phyloP scores from a whole-genome alignment of 1,140 invertebrate genomes.

The Chironomus striatipennis region DNA sequence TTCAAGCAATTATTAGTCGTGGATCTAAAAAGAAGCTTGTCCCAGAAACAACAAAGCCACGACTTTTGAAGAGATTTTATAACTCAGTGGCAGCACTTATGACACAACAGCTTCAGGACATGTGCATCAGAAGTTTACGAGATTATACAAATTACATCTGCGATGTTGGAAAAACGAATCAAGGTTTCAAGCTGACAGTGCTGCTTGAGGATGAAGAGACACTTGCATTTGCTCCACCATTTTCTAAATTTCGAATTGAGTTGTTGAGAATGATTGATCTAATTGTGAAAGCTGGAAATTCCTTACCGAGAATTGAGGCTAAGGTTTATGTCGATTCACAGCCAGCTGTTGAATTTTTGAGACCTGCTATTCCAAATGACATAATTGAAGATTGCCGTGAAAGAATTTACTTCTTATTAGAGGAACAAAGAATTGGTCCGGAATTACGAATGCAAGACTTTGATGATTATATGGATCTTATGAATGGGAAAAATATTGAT shows the following conservation, averaged over 20 bases:
- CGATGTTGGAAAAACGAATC: constrained; percentile 57
- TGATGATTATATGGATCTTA: constrained; percentile 70
- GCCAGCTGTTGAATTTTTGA: constrained; percentile 32
- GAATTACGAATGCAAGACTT: constrained; percentile 64
- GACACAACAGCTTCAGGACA: constrained; percentile 71
- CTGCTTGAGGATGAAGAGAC: constrained; percentile 52
- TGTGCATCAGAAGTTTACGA: constrained; percentile 69
- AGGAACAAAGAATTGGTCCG: constrained; percentile 60
- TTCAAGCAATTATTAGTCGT: constrained; percentile 54
- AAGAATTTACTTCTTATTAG: constrained; percentile 50
- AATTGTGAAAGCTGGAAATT: constrained; percentile 58
- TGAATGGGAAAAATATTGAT: constrained; percentile 58
- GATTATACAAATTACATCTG: constrained; percentile 70
- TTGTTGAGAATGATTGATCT: constrained; percentile 62
- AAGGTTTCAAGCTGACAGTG: constrained; percentile 66
- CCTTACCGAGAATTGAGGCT: constrained; percentile 62
- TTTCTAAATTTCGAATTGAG: constrained; percentile 60
- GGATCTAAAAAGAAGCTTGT: constrained; percentile 67
- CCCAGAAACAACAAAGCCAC: constrained; percentile 55
- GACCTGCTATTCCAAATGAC: constrained; percentile 61
- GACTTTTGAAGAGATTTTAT: constrained; percentile 65
- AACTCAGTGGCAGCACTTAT: constrained; percentile 77
- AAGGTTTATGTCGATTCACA: constrained; percentile 36
- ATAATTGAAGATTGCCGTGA: constrained; percentile 49
- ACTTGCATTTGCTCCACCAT: constrained; percentile 71